phyloP scores from a whole-genome alignment of 2,797 vertebrate genomes.

The Lycodopsis pacificus region DNA sequence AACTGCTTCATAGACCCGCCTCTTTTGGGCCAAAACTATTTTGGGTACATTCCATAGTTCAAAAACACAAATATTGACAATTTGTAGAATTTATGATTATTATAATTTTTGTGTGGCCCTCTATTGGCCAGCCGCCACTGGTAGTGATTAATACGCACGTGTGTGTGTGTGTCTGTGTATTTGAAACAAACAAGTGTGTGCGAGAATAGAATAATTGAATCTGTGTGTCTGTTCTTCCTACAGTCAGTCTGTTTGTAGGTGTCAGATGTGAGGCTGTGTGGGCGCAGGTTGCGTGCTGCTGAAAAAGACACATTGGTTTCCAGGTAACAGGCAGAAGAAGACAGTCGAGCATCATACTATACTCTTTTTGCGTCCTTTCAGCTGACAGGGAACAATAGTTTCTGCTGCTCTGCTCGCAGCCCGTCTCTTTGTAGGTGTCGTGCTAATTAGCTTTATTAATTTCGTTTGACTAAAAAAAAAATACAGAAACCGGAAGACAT shows the following conservation, averaged over 20 bases:
- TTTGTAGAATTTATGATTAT: too few relatives aligned
- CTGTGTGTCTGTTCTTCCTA: neutral
- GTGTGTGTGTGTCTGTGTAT: neutral
- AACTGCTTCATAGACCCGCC: too few relatives aligned
- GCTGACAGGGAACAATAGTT: slow-evolving; percentile 27
- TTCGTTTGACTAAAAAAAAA: slow-evolving; percentile 17
- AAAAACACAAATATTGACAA: too few relatives aligned
- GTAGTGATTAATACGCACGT: neutral
- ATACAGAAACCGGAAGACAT: neutral
- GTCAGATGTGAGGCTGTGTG: slow-evolving; percentile 62
- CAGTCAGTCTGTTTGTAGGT: slow-evolving; percentile 31
- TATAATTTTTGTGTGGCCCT: too few relatives aligned
- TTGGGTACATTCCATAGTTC: too few relatives aligned
- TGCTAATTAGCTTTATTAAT: slow-evolving; percentile 34
- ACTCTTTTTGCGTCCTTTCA: slow-evolving; percentile 34
- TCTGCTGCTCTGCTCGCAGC: slow-evolving; percentile 9
- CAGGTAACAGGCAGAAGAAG: slow-evolving; percentile 68
- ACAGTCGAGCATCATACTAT: slow-evolving; percentile 25
- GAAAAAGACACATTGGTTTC: slow-evolving; percentile 68
- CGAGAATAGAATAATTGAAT: neutral
- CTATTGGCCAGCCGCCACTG: neutral
- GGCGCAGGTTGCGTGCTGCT: slow-evolving; percentile 44
- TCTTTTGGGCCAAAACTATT: too few relatives aligned
- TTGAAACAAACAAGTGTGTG: neutral
- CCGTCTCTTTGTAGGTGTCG: slow-evolving; percentile 11